Conservation (phyloP, 2,888 invertebrate species). For the Tetropium fuscum region DNA sequence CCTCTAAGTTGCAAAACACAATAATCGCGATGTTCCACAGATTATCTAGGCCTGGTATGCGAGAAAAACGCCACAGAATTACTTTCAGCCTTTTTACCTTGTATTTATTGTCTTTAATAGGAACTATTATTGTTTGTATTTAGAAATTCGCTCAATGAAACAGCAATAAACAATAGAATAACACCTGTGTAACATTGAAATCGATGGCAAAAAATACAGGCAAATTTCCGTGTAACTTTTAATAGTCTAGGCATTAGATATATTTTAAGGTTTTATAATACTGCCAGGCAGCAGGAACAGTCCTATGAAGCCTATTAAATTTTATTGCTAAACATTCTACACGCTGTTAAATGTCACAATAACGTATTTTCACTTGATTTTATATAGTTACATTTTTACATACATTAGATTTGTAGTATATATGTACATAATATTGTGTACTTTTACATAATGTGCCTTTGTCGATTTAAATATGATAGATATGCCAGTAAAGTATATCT, state of each 20-base stretch:
- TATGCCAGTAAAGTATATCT: too few relatives aligned
- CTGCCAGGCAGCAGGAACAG: not conserved
- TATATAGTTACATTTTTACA: too few relatives aligned
- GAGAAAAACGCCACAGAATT: conserved; percentile 53
- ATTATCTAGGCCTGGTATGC: conserved; percentile 57
- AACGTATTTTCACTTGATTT: too few relatives aligned
- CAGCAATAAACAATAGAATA: conserved; percentile 56
- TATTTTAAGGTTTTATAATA: conserved; percentile 21
- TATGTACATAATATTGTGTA: too few relatives aligned
- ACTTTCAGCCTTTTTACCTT: conserved; percentile 56
- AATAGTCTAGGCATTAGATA: conserved; percentile 12
- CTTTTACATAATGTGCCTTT: too few relatives aligned
- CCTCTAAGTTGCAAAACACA: conserved; percentile 50
- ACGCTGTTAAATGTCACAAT: conserved; percentile 18
- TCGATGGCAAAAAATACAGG: conserved; percentile 39
- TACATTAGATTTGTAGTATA: too few relatives aligned
- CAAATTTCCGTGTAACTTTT: conserved; percentile 54
- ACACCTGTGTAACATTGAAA: conserved; percentile 60
- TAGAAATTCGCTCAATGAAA: conserved; percentile 59
- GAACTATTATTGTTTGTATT: conserved; percentile 56
- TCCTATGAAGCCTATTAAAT: conserved; percentile 16
- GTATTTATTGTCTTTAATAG: conserved; percentile 60
- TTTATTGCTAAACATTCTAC: conserved; percentile 27
- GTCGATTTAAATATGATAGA: too few relatives aligned
- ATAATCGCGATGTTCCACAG: conserved; percentile 49